These are phyloP conservation scores for Scaptomyza graminum DNA, from an alignment of 1,140 invertebrate genomes.

Conservation along the genomic window DNA sequence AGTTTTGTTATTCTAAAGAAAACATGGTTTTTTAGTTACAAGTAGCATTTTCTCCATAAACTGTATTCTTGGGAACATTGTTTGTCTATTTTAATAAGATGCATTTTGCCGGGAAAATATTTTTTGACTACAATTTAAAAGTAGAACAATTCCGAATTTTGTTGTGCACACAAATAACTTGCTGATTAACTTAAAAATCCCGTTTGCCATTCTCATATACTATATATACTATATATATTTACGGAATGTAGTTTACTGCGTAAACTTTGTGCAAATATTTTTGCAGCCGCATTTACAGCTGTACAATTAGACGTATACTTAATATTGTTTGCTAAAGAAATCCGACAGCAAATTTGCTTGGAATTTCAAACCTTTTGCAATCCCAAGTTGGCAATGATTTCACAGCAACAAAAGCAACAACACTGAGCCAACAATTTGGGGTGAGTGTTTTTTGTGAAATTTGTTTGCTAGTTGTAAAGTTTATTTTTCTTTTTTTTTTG, in stretches of 20 bases:
- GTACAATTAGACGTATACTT: constrained; percentile 41
- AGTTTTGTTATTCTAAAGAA: too few species aligned
- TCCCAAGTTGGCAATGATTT: constrained; percentile 23
- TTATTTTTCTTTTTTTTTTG: background rate
- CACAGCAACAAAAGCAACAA: background rate
- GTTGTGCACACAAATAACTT: constrained; percentile 28
- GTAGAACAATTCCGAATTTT: constrained; percentile 13
- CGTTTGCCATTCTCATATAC: constrained; percentile 46
- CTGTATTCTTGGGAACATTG: too few species aligned
- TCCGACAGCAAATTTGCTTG: constrained; percentile 29
- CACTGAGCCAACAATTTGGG: background rate
- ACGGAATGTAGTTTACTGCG: constrained; percentile 47
- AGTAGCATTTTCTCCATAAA: too few species aligned
- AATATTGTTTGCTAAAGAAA: constrained; percentile 46
- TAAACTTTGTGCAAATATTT: constrained; percentile 52
- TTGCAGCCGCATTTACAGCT: constrained; percentile 11
- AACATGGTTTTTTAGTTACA: too few species aligned
- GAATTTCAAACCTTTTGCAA: constrained; percentile 49
- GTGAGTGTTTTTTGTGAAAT: constrained; percentile 25
- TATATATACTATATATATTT: constrained; percentile 1
- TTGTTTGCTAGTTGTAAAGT: constrained; percentile 38
- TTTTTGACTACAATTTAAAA: constrained; percentile 6
- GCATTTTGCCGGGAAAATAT: constrained; percentile 26
- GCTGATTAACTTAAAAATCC: constrained; percentile 52
- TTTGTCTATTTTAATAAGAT: too few species aligned